These are phyloP conservation scores for Macquaria ambigua DNA, from an alignment of 2,113 vertebrate genomes.

Conservation along the genomic window DNA sequence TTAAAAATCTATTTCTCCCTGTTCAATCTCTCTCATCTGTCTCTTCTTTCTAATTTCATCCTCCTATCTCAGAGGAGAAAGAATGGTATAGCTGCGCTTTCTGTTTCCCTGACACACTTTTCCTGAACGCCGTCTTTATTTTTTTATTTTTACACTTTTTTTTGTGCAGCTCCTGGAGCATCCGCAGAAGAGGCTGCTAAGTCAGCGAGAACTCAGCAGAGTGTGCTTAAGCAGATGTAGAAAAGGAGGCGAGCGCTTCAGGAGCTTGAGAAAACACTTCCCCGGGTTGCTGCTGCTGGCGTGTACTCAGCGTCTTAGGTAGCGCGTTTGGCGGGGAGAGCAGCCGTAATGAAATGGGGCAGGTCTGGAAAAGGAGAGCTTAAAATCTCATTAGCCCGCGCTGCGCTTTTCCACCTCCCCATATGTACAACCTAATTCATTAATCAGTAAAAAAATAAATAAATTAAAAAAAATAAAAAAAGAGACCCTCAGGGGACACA, in stretches of 20 bases:
- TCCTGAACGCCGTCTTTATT: conserved; percentile 36
- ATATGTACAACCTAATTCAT: conserved; percentile 54
- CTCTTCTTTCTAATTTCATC: conserved; percentile 2
- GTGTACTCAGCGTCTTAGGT: conserved; percentile 44
- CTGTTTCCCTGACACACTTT: conserved; percentile 77
- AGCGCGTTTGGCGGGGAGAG: conserved; percentile 34
- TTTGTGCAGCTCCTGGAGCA: conserved; percentile 60
- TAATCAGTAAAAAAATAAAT: conserved; percentile 54
- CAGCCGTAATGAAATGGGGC: conserved; percentile 31
- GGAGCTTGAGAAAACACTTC: conserved; percentile 71
- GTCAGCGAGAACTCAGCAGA: conserved; percentile 77
- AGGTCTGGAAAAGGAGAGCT: conserved; percentile 56
- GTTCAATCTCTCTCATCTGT: neutral
- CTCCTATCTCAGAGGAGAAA: conserved; percentile 6
- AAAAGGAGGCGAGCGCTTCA: conserved; percentile 38
- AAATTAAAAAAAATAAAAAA: no score
- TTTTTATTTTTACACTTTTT: conserved; percentile 37
- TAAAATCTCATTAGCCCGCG: conserved; percentile 61
- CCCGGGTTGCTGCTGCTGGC: conserved; percentile 54
- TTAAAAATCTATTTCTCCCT: neutral
- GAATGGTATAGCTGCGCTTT: conserved; percentile 33
- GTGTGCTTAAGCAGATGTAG: conserved; percentile 80
- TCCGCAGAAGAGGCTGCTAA: conserved; percentile 72
- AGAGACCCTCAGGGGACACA: conserved; percentile 13
- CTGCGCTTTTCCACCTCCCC: conserved; percentile 20